Conservation (phyloP, 1,140 invertebrate species). For the Penaeus indicus region DNA sequence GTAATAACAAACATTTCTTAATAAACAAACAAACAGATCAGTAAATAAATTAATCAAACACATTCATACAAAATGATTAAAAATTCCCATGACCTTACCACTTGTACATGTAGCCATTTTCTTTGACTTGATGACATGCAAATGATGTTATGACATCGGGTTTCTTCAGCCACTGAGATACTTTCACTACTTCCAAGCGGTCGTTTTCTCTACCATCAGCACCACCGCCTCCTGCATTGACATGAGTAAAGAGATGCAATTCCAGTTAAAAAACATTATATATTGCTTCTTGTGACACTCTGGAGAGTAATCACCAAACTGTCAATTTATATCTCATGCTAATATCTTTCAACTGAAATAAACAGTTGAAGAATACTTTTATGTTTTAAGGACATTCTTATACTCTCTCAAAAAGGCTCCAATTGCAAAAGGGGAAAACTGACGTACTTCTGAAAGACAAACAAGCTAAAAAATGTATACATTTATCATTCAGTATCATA, state of each 20-base stretch:
- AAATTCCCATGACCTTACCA: conserved; percentile 72
- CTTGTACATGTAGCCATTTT: conserved; percentile 87
- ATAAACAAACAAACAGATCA: not conserved
- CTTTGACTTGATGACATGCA: conserved; percentile 90
- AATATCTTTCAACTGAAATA: too few relatives aligned
- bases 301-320: too few relatives aligned
- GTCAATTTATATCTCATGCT: too few relatives aligned
- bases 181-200: conserved; percentile 77
- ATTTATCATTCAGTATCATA: conserved; percentile 38
- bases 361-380: too few relatives aligned
- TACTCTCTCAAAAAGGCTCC: too few relatives aligned
- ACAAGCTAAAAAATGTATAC: too few relatives aligned
- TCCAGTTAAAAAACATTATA: not conserved
- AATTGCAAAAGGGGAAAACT: too few relatives aligned
- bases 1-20: not conserved
- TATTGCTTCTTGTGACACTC: too few relatives aligned
- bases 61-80: conserved; percentile 10
- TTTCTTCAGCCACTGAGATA: conserved; percentile 85
- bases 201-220: conserved; percentile 17
- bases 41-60: not conserved
- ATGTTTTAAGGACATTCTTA: too few relatives aligned
- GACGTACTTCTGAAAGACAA: too few relatives aligned
- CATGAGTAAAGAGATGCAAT: not conserved
- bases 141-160: conserved; percentile 87
- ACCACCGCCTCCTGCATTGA: not conserved